These are phyloP conservation scores for Pharmacophagus antenor DNA, from an alignment of 2,888 invertebrate genomes.

Conservation along the genomic window DNA sequence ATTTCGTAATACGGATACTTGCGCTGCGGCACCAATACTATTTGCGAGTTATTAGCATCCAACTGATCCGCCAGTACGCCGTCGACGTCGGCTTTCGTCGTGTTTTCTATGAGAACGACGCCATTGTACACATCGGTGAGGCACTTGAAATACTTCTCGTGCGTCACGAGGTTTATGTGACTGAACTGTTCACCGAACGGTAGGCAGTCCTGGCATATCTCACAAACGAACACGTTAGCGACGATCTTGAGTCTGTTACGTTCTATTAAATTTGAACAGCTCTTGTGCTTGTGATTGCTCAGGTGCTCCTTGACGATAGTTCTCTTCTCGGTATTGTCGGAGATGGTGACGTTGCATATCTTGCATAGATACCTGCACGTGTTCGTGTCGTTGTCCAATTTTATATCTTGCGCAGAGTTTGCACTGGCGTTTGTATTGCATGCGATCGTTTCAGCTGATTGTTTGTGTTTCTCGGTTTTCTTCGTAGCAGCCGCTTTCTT, in stretches of 20 bases:
- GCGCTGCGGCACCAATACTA: background rate
- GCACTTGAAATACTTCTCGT: background rate
- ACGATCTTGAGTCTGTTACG: background rate
- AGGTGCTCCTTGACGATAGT: background rate
- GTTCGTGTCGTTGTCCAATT: background rate
- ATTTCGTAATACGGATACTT: background rate
- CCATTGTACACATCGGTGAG: background rate
- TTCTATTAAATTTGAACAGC: background rate
- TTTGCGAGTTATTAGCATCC: background rate
- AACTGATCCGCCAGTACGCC: no score
- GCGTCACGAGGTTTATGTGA: background rate
- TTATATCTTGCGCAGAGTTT: background rate
- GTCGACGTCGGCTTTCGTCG: no score
- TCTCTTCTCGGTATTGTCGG: background rate
- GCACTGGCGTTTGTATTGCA: background rate
- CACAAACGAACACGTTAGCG: background rate
- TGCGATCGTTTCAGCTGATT: background rate
- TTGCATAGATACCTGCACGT: background rate
- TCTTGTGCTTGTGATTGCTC: background rate
- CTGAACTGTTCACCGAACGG: background rate
- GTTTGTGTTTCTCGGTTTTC: background rate
- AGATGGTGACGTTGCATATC: background rate
- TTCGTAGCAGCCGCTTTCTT: background rate
- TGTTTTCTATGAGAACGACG: background rate
- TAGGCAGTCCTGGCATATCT: slow-evolving; percentile 2